These are phyloP conservation scores for Nebria salina DNA, from an alignment of 2,888 invertebrate species.

Conservation along the genomic window DNA sequence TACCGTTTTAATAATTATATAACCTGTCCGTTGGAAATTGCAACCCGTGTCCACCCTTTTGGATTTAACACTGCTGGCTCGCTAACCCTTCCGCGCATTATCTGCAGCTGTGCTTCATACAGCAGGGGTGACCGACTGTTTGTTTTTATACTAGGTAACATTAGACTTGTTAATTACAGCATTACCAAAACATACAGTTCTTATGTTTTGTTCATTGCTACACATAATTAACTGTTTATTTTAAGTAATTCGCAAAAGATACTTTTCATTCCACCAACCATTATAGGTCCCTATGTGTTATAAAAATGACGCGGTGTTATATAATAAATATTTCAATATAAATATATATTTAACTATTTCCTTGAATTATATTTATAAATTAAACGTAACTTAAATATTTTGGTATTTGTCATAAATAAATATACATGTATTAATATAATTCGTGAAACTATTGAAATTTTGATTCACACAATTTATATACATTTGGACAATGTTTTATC, in stretches of 20 bases:
- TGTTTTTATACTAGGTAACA: constrained; percentile 40
- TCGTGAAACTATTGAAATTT: neutral
- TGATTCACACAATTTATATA: neutral
- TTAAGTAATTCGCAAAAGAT: constrained; percentile 25
- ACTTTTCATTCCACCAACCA: too few species aligned
- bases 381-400: too few species aligned
- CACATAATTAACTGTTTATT: constrained; percentile 31
- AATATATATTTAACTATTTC: too few species aligned
- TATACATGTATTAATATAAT: neutral
- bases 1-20: neutral
- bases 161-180: constrained; percentile 41
- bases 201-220: constrained; percentile 28
- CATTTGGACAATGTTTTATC: constrained; percentile 4
- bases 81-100: constrained; percentile 16
- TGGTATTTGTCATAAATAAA: too few species aligned
- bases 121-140: constrained; percentile 30
- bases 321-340: too few species aligned
- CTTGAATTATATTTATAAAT: too few species aligned
- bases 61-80: neutral
- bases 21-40: neutral
- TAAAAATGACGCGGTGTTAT: too few species aligned
- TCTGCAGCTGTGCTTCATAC: constrained; percentile 29
- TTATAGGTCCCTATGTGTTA: too few species aligned
- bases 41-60: neutral
- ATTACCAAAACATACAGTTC: constrained; percentile 39